phyloP scores from a whole-genome alignment of 2,888 invertebrate species.

The Drosophila robusta region DNA sequence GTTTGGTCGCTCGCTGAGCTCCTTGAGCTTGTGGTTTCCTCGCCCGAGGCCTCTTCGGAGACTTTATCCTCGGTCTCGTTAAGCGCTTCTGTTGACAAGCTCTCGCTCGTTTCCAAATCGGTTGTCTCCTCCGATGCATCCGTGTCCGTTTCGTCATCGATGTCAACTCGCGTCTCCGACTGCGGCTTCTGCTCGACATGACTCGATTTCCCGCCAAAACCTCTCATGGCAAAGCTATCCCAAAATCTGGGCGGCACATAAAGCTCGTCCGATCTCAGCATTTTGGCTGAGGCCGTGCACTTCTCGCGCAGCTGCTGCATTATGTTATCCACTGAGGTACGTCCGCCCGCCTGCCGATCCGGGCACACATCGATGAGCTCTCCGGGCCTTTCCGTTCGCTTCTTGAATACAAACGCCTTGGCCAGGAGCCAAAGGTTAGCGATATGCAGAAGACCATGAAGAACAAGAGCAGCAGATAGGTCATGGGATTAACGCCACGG shows the following conservation, averaged over 20 bases:
- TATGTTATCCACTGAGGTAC: constrained; percentile 20
- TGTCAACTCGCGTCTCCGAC: background rate
- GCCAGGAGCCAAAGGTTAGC: constrained; percentile 33
- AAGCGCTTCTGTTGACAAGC: background rate
- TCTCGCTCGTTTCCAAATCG: constrained; percentile 7
- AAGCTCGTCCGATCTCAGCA: background rate
- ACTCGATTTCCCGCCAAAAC: background rate
- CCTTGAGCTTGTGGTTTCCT: background rate
- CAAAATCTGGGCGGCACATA: constrained; percentile 41
- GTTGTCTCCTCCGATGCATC: constrained; percentile 3
- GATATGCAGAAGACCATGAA: constrained; percentile 30
- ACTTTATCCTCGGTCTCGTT: background rate
- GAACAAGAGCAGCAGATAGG: constrained; percentile 27
- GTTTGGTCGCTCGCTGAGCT: background rate
- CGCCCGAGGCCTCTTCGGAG: background rate
- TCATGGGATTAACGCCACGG: background rate
- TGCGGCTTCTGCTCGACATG: too few species aligned
- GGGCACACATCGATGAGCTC: background rate
- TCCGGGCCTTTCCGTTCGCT: background rate
- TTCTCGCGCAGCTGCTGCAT: constrained; percentile 26
- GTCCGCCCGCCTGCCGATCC: constrained; percentile 33
- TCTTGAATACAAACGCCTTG: constrained; percentile 40
- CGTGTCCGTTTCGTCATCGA: background rate
- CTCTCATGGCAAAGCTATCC: constrained; percentile 29
- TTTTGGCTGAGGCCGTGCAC: constrained; percentile 8